These are phyloP conservation scores for Eurypyga helias DNA, from an alignment of 2,113 vertebrate genomes.

Conservation along the genomic window DNA sequence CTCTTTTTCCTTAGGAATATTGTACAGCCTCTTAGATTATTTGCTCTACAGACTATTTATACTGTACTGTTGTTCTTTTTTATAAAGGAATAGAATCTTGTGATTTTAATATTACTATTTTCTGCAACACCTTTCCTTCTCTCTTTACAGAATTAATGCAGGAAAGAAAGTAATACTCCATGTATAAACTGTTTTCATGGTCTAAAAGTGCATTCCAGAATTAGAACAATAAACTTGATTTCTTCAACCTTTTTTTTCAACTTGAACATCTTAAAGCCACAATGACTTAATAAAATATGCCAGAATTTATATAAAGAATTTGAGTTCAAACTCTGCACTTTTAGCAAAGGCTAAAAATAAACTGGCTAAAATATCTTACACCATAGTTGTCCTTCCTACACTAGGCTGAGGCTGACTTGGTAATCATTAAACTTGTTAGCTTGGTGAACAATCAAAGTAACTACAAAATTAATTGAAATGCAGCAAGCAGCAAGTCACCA, in stretches of 20 bases:
- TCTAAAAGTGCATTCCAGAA: background rate
- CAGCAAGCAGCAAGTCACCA: background rate
- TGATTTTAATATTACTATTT: background rate
- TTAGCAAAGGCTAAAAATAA: background rate
- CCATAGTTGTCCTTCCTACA: background rate
- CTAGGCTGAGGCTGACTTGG: background rate
- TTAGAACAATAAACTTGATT: background rate
- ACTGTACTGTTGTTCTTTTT: background rate
- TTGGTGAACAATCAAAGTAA: background rate
- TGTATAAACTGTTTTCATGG: background rate
- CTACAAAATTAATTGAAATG: background rate
- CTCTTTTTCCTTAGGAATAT: background rate
- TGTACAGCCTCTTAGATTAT: background rate
- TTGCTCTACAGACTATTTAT: background rate
- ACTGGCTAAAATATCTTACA: background rate
- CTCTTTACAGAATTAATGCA: background rate
- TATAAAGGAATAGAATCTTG: background rate
- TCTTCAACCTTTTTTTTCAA: background rate
- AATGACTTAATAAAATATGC: background rate
- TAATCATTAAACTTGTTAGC: background rate
- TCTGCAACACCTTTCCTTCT: background rate
- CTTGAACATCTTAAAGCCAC: background rate
- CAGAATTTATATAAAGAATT: background rate
- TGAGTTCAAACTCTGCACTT: background rate
- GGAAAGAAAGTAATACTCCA: background rate